Percentiles rank a stretch among this genome's conserved stretches.
These are phyloP conservation scores for Phasia obesa DNA, from an alignment of 2,888 invertebrate species.

Conservation along the genomic window DNA sequence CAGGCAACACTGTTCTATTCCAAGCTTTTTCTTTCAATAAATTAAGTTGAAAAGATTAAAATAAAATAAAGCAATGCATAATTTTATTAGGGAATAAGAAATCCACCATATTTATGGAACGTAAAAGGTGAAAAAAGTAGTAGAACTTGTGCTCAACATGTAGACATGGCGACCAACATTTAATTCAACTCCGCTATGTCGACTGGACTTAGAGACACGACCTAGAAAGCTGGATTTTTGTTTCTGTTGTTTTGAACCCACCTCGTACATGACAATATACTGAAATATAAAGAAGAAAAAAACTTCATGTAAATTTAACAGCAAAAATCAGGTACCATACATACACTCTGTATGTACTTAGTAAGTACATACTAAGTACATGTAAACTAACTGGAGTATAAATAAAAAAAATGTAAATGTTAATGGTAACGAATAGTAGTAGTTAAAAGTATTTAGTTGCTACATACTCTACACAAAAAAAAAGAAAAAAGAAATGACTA, in stretches of 20 bases:
- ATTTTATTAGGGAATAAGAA: too few relatives aligned
- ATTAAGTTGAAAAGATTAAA: too few relatives aligned
- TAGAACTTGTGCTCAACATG: too few relatives aligned
- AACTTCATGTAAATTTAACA: slow-evolving; percentile 25
- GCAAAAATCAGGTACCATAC: not conserved
- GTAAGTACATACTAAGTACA: slow-evolving; percentile 21
- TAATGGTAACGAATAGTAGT: slow-evolving; percentile 19
- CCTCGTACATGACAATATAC: not conserved
- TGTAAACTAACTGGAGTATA: slow-evolving; percentile 54
- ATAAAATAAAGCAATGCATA: too few relatives aligned
- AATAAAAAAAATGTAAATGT: slow-evolving; percentile 29
- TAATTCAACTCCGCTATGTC: too few relatives aligned
- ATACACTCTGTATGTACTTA: slow-evolving; percentile 1
- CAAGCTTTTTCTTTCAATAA: too few relatives aligned
- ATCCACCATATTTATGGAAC: too few relatives aligned
- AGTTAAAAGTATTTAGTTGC: slow-evolving; percentile 13
- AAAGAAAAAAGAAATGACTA: not conserved
- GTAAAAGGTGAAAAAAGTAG: too few relatives aligned
- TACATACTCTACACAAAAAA: not conserved
- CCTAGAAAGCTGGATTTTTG: not conserved
- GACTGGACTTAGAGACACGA: too few relatives aligned
- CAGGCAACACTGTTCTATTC: too few relatives aligned
- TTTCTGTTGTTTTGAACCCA: not conserved
- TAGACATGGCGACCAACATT: too few relatives aligned
- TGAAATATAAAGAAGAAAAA: slow-evolving; percentile 2